phyloP scores from a whole-genome alignment of 2,113 vertebrate genomes.

The Lycaon pictus region DNA sequence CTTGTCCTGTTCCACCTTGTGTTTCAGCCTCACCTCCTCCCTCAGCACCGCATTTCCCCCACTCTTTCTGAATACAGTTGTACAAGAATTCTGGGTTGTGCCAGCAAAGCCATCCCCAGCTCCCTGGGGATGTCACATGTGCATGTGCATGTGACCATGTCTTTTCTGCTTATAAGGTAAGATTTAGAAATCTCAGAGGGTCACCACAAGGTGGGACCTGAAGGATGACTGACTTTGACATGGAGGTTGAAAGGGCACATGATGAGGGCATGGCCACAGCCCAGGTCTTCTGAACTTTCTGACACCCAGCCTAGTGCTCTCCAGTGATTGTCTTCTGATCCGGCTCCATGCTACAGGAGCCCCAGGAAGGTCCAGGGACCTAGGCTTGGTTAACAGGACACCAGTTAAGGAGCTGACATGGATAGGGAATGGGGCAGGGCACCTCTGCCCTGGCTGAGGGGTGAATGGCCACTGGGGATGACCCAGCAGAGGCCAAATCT shows the following conservation, averaged over 20 bases:
- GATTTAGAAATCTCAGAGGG: neutral
- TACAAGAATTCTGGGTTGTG: neutral
- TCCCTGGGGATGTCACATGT: neutral
- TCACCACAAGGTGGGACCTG: neutral
- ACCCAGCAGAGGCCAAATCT: neutral
- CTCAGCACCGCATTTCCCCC: neutral
- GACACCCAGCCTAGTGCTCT: neutral
- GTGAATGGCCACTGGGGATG: accelerated
- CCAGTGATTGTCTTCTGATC: neutral
- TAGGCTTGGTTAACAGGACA: neutral
- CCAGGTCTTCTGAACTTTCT: neutral
- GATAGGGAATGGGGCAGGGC: too few relatives aligned
- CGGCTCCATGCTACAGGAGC: neutral
- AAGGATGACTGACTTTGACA: neutral
- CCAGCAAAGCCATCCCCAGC: neutral
- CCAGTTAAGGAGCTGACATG: neutral
- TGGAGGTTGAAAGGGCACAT: neutral
- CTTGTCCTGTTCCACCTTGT: neutral
- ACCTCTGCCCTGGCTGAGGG: too few relatives aligned
- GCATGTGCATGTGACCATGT: too few relatives aligned
- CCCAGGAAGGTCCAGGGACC: neutral
- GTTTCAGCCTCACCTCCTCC: too few relatives aligned
- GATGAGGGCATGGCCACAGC: accelerated
- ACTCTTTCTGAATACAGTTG: neutral
- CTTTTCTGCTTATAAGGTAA: neutral